Evolutionary conservation across 2,113 vertebrate genomes (phyloP).

Genomic region (Etheostoma spectabile): DNA sequence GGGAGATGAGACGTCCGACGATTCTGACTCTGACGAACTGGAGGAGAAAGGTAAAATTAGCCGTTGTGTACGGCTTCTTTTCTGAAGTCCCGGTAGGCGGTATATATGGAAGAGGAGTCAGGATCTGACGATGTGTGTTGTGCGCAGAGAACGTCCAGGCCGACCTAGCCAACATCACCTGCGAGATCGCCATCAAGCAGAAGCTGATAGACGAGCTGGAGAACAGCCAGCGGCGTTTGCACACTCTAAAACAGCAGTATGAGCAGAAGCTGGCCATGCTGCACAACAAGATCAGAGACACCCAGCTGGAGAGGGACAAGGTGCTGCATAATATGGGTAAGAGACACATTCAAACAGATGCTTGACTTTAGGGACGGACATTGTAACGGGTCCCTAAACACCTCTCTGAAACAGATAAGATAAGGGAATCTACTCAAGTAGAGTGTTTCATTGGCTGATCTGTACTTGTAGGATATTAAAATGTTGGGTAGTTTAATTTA

Average conservation of each 20-base stretch:
- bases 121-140: slow-evolving; percentile 16
- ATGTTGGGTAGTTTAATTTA: too few species aligned
- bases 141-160: slow-evolving; percentile 92
- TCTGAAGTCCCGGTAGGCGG: neutral
- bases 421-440: neutral
- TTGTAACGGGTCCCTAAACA: neutral
- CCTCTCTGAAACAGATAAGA: neutral
- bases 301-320: slow-evolving; percentile 96
- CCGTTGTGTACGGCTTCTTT: neutral
- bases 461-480: too few species aligned
- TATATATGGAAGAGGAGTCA: too few species aligned
- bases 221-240: slow-evolving; percentile 96
- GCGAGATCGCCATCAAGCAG: slow-evolving; percentile 99
- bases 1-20: slow-evolving; percentile 93
- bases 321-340: slow-evolving; percentile 97
- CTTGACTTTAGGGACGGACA: neutral
- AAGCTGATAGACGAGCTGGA: slow-evolving; percentile 98
- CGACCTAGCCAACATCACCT: slow-evolving; percentile 98
- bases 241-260: slow-evolving; percentile 96
- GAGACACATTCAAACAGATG: neutral
- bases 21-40: slow-evolving; percentile 94
- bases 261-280: slow-evolving; percentile 97
- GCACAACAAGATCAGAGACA: slow-evolving; percentile 97
- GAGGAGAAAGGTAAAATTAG: slow-evolving; percentile 93
- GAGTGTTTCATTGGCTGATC: too few species aligned